Evolutionary conservation across 2,888 invertebrate genomes (phyloP).

Genomic region (Melieria omissa): DNA sequence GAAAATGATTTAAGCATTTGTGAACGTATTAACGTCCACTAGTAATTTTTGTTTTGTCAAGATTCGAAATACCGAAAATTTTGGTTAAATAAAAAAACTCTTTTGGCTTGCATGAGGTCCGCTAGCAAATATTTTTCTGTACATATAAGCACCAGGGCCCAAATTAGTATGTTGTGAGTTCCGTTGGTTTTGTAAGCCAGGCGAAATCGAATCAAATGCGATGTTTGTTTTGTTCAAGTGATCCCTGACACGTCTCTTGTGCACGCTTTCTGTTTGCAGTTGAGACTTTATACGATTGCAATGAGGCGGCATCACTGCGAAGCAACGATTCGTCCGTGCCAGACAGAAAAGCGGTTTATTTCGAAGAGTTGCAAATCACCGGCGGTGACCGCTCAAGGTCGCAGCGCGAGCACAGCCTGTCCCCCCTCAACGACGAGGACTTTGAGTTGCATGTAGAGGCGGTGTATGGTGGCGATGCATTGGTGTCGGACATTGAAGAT

Average conservation of each 20-base stretch:
- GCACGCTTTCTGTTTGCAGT: slow-evolving; percentile 44
- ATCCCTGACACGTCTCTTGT: slow-evolving; percentile 43
- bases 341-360: slow-evolving; percentile 18
- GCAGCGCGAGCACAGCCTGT: slow-evolving; percentile 20
- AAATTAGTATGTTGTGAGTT: too few relatives aligned
- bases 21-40: too few relatives aligned
- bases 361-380: slow-evolving; percentile 25
- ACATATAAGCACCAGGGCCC: too few relatives aligned
- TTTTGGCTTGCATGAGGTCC: too few relatives aligned
- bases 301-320: neutral
- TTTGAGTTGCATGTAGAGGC: slow-evolving; percentile 34
- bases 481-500: slow-evolving; percentile 20
- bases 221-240: slow-evolving; percentile 23
- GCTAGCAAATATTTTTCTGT: too few relatives aligned
- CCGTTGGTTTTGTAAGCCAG: too few relatives aligned
- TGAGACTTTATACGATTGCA: slow-evolving; percentile 8
- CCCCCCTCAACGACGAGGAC: slow-evolving; percentile 10
- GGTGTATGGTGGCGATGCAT: slow-evolving; percentile 25
- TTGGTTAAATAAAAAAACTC: too few relatives aligned
- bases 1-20: too few relatives aligned
- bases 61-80: too few relatives aligned
- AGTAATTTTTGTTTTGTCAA: too few relatives aligned
- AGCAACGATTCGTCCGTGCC: neutral
- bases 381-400: slow-evolving; percentile 23
- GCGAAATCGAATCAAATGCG: too few relatives aligned